Evolutionary conservation across 2,797 vertebrate genomes (phyloP).

Genomic region (Cirrhinus mrigala): DNA sequence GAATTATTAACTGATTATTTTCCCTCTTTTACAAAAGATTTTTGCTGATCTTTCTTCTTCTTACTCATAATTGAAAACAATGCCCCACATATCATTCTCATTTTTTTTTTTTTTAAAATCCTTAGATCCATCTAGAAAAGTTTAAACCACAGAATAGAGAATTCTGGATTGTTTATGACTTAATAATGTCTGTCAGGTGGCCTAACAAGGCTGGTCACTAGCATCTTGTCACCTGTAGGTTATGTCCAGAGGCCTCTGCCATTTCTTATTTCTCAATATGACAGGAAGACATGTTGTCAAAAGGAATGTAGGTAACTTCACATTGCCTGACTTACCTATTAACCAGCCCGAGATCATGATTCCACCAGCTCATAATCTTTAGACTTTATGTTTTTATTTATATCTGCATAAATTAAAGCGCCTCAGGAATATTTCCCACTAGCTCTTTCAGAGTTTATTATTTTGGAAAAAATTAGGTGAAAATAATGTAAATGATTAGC

Average conservation of each 20-base stretch:
- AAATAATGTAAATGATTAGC: neutral
- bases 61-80: constrained; percentile 65
- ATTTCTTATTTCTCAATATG: constrained; percentile 1
- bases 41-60: constrained; percentile 52
- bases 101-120: constrained; percentile 60
- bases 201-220: neutral
- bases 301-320: neutral
- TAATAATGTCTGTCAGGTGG: constrained; percentile 4
- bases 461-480: neutral
- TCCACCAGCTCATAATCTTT: neutral
- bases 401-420: neutral
- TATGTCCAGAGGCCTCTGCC: neutral
- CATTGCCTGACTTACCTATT: neutral
- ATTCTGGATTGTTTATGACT: neutral
- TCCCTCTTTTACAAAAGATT: constrained; percentile 66
- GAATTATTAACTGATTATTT: constrained; percentile 78
- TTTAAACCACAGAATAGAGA: neutral
- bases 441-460: neutral
- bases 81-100: constrained; percentile 65
- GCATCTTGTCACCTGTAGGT: constrained; percentile 32
- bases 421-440: neutral
- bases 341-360: neutral
- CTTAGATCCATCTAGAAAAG: neutral
- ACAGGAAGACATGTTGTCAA: neutral
- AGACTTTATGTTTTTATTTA: neutral